Evolutionary conservation across 2,888 invertebrate species (phyloP).

Genomic region (Cremastinae sp.): DNA sequence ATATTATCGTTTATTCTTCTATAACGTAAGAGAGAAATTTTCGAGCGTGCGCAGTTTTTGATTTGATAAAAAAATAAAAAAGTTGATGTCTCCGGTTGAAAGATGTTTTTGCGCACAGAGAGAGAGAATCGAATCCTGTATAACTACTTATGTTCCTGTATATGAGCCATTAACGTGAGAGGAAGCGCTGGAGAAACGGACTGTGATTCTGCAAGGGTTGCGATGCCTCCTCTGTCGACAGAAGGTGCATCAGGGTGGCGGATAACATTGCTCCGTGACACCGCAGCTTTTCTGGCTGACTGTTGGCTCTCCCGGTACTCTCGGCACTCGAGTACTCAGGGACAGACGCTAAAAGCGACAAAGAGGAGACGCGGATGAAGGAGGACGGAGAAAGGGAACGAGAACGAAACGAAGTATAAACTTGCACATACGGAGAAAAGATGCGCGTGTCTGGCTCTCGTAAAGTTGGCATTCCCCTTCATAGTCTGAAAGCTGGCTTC

Average conservation of each 20-base stretch:
- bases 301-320: conserved; percentile 68
- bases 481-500: conserved; percentile 4
- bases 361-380: conserved; percentile 73
- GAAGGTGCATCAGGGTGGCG: conserved; percentile 70
- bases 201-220: conserved; percentile 29
- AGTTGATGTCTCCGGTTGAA: too few species aligned
- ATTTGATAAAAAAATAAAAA: too few species aligned
- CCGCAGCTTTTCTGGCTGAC: conserved; percentile 57
- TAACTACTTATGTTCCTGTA: conserved; percentile 70
- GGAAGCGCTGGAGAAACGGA: conserved; percentile 54
- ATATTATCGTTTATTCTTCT: too few species aligned
- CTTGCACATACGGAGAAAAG: conserved; percentile 47
- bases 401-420: conserved; percentile 37
- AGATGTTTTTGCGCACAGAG: not conserved
- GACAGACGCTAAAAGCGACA: conserved; percentile 67
- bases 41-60: too few species aligned
- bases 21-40: too few species aligned
- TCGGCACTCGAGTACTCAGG: conserved; percentile 54
- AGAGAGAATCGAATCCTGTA: conserved; percentile 30
- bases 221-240: too few species aligned
- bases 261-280: conserved; percentile 77
- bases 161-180: conserved; percentile 77
- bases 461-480: conserved; percentile 29
- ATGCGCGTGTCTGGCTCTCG: conserved; percentile 46
- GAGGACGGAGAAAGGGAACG: conserved; percentile 68